Base-by-base conservation (phyloP, 2,888 invertebrate genomes). In the Bursaphelenchus okinawaensis region DNA sequence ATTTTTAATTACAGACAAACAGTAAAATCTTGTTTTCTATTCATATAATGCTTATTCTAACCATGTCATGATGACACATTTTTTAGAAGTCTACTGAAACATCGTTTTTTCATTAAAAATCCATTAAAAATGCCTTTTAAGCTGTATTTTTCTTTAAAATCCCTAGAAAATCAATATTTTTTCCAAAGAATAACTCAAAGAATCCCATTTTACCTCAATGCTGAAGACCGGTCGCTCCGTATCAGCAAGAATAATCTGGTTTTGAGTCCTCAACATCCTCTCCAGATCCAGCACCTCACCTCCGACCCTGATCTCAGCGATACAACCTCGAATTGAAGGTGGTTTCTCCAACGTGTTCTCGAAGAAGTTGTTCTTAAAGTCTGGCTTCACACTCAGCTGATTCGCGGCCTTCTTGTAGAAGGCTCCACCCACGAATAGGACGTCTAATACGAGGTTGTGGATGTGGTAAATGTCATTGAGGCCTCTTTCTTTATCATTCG, bases 271-370 rank as follows among this genome's bases (percentile, higher is more conserved):
- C 51, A 65, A 63, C 55, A 70, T 22, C 16, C 61, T 52, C 9
- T 63, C 62, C 40, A 73, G 51, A 55, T 73, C 60, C 24, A 55
- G 57, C 4, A 20, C 24, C 16, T 27, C 52, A 24, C 74, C 74
- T 23, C 65, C 60, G 7, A 73, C 62, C n/a, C 50, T 23, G 16
- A 73, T 66, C 40, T 76, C 76, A 12, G 68, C 68, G n/a, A 73
- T 55, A 52, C 73, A 73, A n/a, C 75, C 75, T 63, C 63, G 19
- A 20, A 68, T 9, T 22, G 70, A 71, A 19, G 63, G 70, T 9
- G 75, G 60, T 52, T 73, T 73, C 55, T 76, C 71, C 23, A 62
- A 52, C 20, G 73, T 73, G 54, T 67, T 62, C 28, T 73, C 73
- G n/a, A 63, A 57, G 56, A 70, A 76, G 23, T 70, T 24, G 22